Evolutionary conservation across 2,888 invertebrate genomes (phyloP), one percentile per base, ranked within the genome.

Genomic region (Trimorus sp.): DNA sequence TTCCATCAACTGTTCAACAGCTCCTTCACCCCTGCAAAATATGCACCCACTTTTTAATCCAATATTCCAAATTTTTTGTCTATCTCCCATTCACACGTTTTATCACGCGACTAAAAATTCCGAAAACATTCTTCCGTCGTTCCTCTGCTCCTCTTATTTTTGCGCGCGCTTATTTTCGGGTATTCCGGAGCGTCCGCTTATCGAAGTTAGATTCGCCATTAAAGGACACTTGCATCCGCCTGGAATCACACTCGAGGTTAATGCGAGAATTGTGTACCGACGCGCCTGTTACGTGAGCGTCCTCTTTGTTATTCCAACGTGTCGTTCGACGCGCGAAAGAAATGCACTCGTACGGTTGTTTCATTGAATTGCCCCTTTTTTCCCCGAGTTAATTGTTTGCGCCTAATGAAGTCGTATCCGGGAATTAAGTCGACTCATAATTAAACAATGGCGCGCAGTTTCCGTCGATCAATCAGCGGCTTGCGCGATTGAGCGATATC

Each of bases 361-460:
- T 76, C 48, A 63, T 63, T 69, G 62, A 68, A 76, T 66, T 26
- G 26, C 26, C 26, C 26, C 26, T 74, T 68, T 63, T 73, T 71
- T 60, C 48, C 7, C 45, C 14, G 48, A 42, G 71, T 60, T 73
- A 83, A 83, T 79, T 79, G 65, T 83, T 83, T 69, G 60, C 45
- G 26, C 51, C 71, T 81, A 81, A 81, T 83, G 68, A 76, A 83
- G 79, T 79, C 71, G 71, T 75, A 75, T 79, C 79, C 82, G 71
- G 76, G 26, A 76, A 48, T 74, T 48, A 68, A 60, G 73, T 59
- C 73, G 65, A 75, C 53, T 79, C 79, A 69, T 79, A 79, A 83
- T 75, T 75, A 45, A 69, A 82, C 78, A 82, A 82, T 78, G 60
- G 66, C 40, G 11, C 36, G 63, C 12, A 49, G 68, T 60, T 79